Percentiles rank a stretch among this genome's conserved stretches.
Conservation (phyloP, 2,797 vertebrate genomes). For the Enteromius fasciolatus region DNA sequence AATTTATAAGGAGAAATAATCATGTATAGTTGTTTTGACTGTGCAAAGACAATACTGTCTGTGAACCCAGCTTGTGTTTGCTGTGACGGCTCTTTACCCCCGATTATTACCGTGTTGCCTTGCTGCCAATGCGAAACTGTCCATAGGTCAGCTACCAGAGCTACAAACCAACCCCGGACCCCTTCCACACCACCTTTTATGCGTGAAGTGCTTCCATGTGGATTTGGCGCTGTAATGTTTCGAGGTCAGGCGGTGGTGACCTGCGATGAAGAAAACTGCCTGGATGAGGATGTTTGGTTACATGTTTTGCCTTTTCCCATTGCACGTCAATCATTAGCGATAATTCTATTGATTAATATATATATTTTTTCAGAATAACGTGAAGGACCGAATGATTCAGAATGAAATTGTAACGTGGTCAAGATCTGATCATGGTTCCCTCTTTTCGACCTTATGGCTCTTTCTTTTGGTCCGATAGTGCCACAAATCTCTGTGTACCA, state of each 20-base stretch:
- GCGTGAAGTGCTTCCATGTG: conserved; percentile 37
- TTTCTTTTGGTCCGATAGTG: conserved; percentile 18
- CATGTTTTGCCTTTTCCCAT: conserved; percentile 18
- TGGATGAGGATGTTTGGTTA: neutral
- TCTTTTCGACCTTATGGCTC: neutral
- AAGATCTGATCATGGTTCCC: neutral
- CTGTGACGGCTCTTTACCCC: conserved; percentile 1
- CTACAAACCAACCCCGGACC: neutral
- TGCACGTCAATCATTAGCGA: conserved; percentile 11
- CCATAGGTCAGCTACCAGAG: conserved; percentile 11
- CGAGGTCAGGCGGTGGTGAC: neutral
- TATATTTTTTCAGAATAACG: neutral
- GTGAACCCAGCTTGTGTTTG: conserved; percentile 64
- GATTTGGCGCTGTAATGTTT: conserved; percentile 13
- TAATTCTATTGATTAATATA: conserved; percentile 13
- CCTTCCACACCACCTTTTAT: neutral
- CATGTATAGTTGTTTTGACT: conserved; percentile 64
- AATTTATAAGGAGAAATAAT: neutral
- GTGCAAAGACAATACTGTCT: conserved; percentile 80
- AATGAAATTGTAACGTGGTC: neutral
- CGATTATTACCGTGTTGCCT: conserved; percentile 50
- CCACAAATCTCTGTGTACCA: neutral
- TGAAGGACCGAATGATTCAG: neutral
- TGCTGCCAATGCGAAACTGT: conserved; percentile 44
- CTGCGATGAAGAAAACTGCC: neutral